Evolutionary conservation across 1,140 invertebrate genomes (phyloP).

Genomic region (Drosophila obscura): DNA sequence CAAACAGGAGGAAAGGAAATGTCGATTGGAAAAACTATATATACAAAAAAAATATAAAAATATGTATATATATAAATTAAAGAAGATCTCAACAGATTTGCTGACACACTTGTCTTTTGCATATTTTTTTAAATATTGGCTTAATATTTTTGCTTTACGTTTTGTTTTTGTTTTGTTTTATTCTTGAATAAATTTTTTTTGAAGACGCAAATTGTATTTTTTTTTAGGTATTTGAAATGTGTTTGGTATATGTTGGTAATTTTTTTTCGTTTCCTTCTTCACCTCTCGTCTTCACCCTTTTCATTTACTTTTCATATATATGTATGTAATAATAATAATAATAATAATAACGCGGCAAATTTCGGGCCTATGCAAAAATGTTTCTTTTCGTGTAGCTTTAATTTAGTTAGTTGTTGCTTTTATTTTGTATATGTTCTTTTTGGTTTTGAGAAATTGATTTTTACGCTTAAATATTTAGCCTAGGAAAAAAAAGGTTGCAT

Average conservation of each 20-base stretch:
- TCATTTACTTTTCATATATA: constrained; percentile 21
- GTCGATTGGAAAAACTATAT: constrained; percentile 1
- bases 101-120: constrained; percentile 42
- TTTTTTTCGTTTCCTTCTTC: constrained; percentile 22
- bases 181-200: constrained; percentile 41
- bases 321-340: constrained; percentile 47
- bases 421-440: constrained; percentile 37
- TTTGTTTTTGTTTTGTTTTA: constrained; percentile 31
- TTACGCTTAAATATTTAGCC: constrained; percentile 44
- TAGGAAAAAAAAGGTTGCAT: constrained; percentile 43
- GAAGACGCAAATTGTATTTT: constrained; percentile 63
- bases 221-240: constrained; percentile 62
- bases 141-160: constrained; percentile 32
- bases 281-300: no score
- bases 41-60: constrained; percentile 19
- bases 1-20: constrained; percentile 45
- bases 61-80: constrained; percentile 25
- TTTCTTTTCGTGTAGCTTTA: constrained; percentile 35
- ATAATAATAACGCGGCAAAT: constrained; percentile 75
- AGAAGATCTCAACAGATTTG: constrained; percentile 50
- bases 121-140: constrained; percentile 46
- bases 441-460: constrained; percentile 37
- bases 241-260: constrained; percentile 69
- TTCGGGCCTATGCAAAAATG: constrained; percentile 68
- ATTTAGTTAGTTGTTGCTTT: constrained; percentile 13